These are phyloP conservation scores for Drosophila nr. fundita DNA, from an alignment of 2,888 invertebrate genomes.

Conservation along the genomic window DNA sequence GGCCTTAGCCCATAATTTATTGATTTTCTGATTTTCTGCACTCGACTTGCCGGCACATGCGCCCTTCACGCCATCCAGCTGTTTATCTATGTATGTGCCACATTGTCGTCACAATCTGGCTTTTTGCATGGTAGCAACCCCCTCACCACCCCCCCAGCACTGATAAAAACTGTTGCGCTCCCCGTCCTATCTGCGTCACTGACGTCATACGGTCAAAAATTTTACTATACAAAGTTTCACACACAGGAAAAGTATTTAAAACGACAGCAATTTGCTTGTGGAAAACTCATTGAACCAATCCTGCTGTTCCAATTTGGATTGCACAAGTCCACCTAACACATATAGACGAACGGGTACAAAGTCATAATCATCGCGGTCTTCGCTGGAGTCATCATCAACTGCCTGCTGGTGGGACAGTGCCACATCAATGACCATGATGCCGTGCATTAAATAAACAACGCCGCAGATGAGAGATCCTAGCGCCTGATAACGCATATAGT, in stretches of 20 bases:
- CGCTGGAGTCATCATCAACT: neutral
- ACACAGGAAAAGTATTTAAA: neutral
- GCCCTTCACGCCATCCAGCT: constrained; percentile 54
- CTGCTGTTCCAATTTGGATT: constrained; percentile 27
- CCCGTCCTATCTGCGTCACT: constrained; percentile 30
- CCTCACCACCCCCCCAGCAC: neutral
- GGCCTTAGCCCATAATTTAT: constrained; percentile 79
- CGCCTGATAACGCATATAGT: constrained; percentile 44
- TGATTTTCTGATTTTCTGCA: constrained; percentile 74
- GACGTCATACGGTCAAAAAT: constrained; percentile 42
- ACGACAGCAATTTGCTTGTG: neutral
- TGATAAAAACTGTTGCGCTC: constrained; percentile 48
- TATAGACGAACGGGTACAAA: constrained; percentile 38
- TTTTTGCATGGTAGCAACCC: neutral
- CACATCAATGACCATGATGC: constrained; percentile 50
- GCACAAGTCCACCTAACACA: constrained; percentile 31
- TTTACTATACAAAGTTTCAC: neutral
- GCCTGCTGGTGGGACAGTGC: constrained; percentile 27
- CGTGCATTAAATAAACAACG: constrained; percentile 53
- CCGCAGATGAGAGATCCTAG: constrained; percentile 18
- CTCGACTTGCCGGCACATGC: constrained; percentile 65
- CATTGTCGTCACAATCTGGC: constrained; percentile 52
- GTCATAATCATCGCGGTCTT: neutral
- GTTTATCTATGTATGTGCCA: constrained; percentile 37
- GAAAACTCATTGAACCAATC: constrained; percentile 52